Conservation (phyloP, 2,888 invertebrate genomes). For the Xylocampa areola region DNA sequence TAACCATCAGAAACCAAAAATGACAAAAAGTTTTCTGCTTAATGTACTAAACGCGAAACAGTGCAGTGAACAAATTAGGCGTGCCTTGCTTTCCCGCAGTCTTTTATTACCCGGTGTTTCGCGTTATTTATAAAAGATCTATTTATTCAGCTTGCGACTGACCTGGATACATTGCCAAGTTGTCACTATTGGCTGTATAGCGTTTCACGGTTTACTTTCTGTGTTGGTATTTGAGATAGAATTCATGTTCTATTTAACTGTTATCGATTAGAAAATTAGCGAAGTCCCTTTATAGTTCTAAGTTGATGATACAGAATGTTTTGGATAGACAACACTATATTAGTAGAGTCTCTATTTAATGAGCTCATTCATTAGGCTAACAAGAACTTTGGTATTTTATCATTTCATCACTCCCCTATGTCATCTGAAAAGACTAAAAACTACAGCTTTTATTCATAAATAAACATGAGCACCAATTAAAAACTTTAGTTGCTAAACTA, state of each 20-base stretch:
- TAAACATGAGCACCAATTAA: slow-evolving; percentile 13
- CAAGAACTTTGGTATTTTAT: too few relatives aligned
- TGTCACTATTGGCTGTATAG: slow-evolving; percentile 63
- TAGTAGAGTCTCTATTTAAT: too few relatives aligned
- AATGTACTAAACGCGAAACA: slow-evolving; percentile 35
- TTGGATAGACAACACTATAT: too few relatives aligned
- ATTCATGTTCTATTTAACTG: not conserved
- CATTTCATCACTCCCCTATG: too few relatives aligned
- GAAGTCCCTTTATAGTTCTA: too few relatives aligned
- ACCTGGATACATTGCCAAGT: slow-evolving; percentile 83
- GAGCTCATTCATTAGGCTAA: too few relatives aligned
- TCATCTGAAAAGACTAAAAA: not conserved
- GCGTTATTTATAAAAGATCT: slow-evolving; percentile 85
- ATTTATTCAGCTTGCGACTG: slow-evolving; percentile 85
- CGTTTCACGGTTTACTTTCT: slow-evolving; percentile 40
- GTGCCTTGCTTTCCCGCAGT: slow-evolving; percentile 57
- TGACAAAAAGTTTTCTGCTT: slow-evolving; percentile 8
- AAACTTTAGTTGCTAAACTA: slow-evolving; percentile 10
- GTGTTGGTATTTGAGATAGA: slow-evolving; percentile 26
- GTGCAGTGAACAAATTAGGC: slow-evolving; percentile 71
- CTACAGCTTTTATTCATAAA: slow-evolving; percentile 18
- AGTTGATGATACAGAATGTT: too few relatives aligned
- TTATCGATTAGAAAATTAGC: not conserved
- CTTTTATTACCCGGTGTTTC: slow-evolving; percentile 67
- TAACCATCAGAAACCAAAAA: too few relatives aligned